phyloP scores from a whole-genome alignment of 1,140 invertebrate species.

The Anastrepha ludens region DNA sequence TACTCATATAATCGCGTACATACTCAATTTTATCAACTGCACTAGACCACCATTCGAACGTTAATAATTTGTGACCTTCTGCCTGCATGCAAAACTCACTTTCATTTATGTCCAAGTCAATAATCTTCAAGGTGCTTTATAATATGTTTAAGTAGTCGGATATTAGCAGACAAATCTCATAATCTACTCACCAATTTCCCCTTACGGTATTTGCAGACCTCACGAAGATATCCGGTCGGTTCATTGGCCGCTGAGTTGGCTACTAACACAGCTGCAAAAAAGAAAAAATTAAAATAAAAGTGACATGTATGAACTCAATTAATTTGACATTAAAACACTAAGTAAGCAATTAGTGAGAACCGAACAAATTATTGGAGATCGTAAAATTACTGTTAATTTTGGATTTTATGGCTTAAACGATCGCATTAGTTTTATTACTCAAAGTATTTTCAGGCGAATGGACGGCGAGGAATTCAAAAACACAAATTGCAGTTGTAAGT shows the following conservation, averaged over 20 bases:
- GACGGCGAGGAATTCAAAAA: neutral
- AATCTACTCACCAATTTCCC: slow-evolving; percentile 63
- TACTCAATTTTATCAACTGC: too few species aligned
- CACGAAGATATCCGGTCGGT: slow-evolving; percentile 64
- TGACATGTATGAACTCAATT: neutral
- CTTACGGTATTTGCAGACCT: slow-evolving; percentile 69
- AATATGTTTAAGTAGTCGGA: too few species aligned
- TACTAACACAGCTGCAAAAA: slow-evolving; percentile 58
- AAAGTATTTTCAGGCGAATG: neutral
- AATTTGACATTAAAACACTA: neutral
- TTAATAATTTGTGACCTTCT: too few species aligned
- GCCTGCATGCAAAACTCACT: too few species aligned
- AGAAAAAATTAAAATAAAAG: slow-evolving; percentile 8
- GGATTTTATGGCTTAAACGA: neutral
- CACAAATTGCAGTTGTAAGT: neutral
- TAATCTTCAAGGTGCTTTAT: too few species aligned
- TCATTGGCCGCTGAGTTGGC: slow-evolving; percentile 58
- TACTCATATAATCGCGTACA: too few species aligned
- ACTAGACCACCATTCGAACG: too few species aligned
- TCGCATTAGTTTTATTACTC: neutral
- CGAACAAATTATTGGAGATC: neutral
- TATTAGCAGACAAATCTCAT: too few species aligned
- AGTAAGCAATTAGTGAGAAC: neutral
- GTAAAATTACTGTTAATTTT: neutral
- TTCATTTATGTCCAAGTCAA: too few species aligned